A percentile compares a stretch with the other conserved stretches of the same genome.
phyloP scores from a whole-genome alignment of 2,888 invertebrate species.

The Apodemia hepburni region DNA sequence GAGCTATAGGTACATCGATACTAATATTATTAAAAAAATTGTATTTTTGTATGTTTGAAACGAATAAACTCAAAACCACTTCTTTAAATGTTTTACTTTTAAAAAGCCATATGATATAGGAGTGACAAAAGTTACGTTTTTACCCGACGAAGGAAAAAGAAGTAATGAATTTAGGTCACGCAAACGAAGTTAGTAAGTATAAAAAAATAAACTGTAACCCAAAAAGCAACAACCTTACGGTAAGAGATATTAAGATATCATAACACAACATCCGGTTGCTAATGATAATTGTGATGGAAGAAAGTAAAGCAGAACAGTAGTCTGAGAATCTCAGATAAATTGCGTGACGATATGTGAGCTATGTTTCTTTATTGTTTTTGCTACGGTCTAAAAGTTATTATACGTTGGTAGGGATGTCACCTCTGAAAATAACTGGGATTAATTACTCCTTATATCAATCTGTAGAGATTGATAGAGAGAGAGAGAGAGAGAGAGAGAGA shows the following conservation, averaged over 20 bases:
- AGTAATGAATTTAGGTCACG: too few species aligned
- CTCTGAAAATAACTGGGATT: neutral
- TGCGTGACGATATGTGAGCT: slow-evolving; percentile 10
- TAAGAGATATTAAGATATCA: neutral
- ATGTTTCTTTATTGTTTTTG: slow-evolving; percentile 10
- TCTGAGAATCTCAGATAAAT: neutral
- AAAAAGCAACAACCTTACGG: neutral
- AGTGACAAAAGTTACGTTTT: too few species aligned
- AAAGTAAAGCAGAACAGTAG: slow-evolving; percentile 10
- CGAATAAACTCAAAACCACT: too few species aligned
- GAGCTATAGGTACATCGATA: too few species aligned
- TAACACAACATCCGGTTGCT: neutral
- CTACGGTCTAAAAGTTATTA: slow-evolving; percentile 3
- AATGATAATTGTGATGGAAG: neutral
- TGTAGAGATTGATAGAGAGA: too few species aligned
- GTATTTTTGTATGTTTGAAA: too few species aligned
- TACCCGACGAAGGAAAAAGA: too few species aligned
- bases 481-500: too few species aligned
- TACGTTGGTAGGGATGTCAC: neutral
- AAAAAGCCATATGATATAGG: too few species aligned
- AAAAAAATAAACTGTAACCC: neutral
- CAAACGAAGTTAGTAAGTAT: neutral
- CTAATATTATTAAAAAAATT: too few species aligned
- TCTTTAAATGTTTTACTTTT: too few species aligned
- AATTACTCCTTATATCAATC: too few species aligned